These are phyloP conservation scores for Watsonalla cultraria DNA, from an alignment of 2,888 invertebrate genomes.

Conservation along the genomic window DNA sequence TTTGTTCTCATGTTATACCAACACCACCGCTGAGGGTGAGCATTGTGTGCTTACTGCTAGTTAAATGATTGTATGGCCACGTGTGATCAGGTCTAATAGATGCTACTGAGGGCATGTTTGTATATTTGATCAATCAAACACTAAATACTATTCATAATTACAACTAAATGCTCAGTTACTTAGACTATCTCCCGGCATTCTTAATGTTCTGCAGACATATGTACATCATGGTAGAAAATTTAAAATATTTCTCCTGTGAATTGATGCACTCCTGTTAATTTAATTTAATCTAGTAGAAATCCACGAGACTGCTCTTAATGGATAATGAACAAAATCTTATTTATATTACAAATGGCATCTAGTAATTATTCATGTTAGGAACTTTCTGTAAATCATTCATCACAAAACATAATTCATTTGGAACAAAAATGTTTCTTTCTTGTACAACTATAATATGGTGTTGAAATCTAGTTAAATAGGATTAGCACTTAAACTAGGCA, in stretches of 20 bases:
- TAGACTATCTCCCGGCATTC: slow-evolving; percentile 23
- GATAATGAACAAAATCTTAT: slow-evolving; percentile 38
- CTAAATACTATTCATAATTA: slow-evolving; percentile 8
- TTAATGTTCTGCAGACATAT: background rate
- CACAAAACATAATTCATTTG: slow-evolving; percentile 37
- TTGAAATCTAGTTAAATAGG: slow-evolving; percentile 6
- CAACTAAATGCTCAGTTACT: slow-evolving; percentile 20
- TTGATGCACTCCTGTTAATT: slow-evolving; percentile 19
- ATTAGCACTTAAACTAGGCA: slow-evolving; percentile 11
- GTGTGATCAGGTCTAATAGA: slow-evolving; percentile 13
- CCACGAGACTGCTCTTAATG: slow-evolving; percentile 45
- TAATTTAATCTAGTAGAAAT: slow-evolving; percentile 31
- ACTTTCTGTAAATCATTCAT: slow-evolving; percentile 61
- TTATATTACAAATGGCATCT: slow-evolving; percentile 58
- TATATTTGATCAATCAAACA: slow-evolving; percentile 13
- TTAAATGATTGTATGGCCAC: slow-evolving; percentile 28
- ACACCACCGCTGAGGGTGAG: background rate
- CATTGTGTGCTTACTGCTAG: slow-evolving; percentile 13
- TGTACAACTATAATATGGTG: slow-evolving; percentile 9
- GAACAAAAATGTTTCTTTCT: slow-evolving; percentile 13
- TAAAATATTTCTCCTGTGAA: slow-evolving; percentile 11
- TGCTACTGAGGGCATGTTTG: background rate
- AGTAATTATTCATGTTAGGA: slow-evolving; percentile 65
- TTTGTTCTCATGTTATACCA: slow-evolving; percentile 24
- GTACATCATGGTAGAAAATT: slow-evolving; percentile 16